Percentiles rank a stretch among this genome's conserved stretches.
Conservation (phyloP, 2,888 invertebrate species). For the Acanthoscelides obtectus region DNA sequence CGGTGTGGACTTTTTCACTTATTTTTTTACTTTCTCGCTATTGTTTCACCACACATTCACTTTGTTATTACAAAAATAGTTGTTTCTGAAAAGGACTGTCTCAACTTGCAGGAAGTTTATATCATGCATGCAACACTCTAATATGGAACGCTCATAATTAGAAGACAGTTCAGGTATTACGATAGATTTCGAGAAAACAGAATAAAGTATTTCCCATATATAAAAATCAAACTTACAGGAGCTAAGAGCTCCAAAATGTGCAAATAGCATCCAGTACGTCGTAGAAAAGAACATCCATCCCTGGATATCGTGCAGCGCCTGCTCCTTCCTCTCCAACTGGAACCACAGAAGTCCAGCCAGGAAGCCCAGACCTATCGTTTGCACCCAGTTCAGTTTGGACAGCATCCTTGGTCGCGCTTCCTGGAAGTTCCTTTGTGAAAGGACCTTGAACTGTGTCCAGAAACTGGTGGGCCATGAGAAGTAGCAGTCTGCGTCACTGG, state of each 20-base stretch:
- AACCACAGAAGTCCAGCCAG: slow-evolving; percentile 76
- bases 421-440: slow-evolving; percentile 70
- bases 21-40: no score
- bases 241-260: slow-evolving; percentile 71
- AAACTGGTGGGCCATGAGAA: slow-evolving; percentile 70
- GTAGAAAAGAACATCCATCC: slow-evolving; percentile 83
- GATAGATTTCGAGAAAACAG: no score
- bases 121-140: no score
- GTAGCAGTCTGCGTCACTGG: slow-evolving; percentile 57
- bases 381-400: slow-evolving; percentile 72
- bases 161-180: no score
- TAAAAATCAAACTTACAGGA: slow-evolving; percentile 59
- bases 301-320: slow-evolving; percentile 70
- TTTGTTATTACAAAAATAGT: no score
- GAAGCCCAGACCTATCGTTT: slow-evolving; percentile 66
- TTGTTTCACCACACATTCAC: no score
- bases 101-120: no score
- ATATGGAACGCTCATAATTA: no score
- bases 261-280: slow-evolving; percentile 78
- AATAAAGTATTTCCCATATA: no score
- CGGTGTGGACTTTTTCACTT: no score
- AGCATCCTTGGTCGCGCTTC: slow-evolving; percentile 72
- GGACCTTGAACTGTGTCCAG: slow-evolving; percentile 71
- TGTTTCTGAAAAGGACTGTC: no score
- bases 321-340: slow-evolving; percentile 69